Evolutionary conservation across 2,888 invertebrate species (phyloP), one percentile per base, ranked within the genome.

Genomic region (Melipona bicolor): DNA sequence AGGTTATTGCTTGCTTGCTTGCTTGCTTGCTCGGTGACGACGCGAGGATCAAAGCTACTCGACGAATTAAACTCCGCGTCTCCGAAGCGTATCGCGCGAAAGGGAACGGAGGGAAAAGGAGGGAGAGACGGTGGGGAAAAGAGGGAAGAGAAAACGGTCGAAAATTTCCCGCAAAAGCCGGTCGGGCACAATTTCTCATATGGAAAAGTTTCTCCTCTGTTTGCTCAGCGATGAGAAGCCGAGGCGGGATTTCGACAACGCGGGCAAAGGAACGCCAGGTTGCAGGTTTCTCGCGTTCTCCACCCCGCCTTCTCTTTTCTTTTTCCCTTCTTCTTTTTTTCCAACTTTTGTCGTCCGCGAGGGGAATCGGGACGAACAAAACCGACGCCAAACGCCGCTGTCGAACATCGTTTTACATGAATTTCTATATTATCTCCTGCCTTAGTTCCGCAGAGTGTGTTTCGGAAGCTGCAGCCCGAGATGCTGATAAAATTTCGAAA

Each of bases 111-210:
- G 11, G 69, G 64, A n/a, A 17, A 27, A 62, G n/a, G 49, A 5
- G 21, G 50, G 61, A 43, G 17, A 32, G 54, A 15, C 15, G n/a
- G 13, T 19, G 49, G n/a, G 4, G 43, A 19, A 21, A 62, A 1
- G 52, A 50, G 15, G 4, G 21, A 27, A 19, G 17, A 59, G 11
- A 61, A 36, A 64, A 36, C 36, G 62, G 77, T 19, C 76, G 50
- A 50, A 85, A 85, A 85, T 73, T 84, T 84, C 17, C 75, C 52
- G 74, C 75, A 85, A 81, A 52, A 84, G 85, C 81, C 88, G 88
- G 86, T 82, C 80, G 86, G 86, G 89, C 84, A 89, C 87, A 88
- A 90, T 91, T 87, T 85, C 85, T 89, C 88, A 87, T 89, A 91
- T 87, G 88, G 87, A 87, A 91, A 91, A 89, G 89, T 91, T 91